Base-by-base conservation (phyloP, 2,113 vertebrate species). In the Cynoglossus semilaevis region DNA sequence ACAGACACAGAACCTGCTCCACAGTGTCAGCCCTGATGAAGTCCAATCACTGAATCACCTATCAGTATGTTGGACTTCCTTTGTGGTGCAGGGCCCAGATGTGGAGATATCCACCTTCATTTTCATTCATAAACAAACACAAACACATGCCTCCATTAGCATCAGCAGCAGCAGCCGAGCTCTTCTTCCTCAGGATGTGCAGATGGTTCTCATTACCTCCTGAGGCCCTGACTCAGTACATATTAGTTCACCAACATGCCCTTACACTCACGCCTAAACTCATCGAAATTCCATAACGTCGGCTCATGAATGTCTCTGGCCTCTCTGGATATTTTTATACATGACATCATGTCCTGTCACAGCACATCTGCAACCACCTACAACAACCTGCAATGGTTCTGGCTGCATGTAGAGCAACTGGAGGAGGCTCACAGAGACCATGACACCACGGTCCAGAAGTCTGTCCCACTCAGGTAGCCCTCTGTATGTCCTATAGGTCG, bases 281-380 rank as follows among this genome's bases (percentile, higher is more conserved):
- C 46, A 43, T 15, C 22, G 18, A 9, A 22, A 11, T 13, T 58
- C 56, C 17, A 54, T 13, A 49, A 37, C 7, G 12, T 49, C 9
- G 55, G 15, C 55, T 43, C 44, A 61, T 16, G 51, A 45, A 22
- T 40, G 17, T 73, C 66, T 67, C 49, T 2, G 40, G 64, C 58
- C 1, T 35, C 58, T 48, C 13, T 40, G 29, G 15, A 4, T 34
- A 22, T 48, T 49, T 35, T 45, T 52, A 47, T 49, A 56, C 58
- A 69, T 66, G 18, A 60, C 65, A 29, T 63, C 60, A 55, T 38
- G 17, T 72, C 58, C 58, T 53, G 53, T 67, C 74, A 54, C 40
- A 51, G 36, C 53, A 77, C 78, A 84, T 83, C 81, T 85, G 84
- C 63, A 82, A 65, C 18, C 69, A 65, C 67, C 67, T 63, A 57